Conservation (phyloP, 2,113 vertebrate species). For the Macquaria australasica region DNA sequence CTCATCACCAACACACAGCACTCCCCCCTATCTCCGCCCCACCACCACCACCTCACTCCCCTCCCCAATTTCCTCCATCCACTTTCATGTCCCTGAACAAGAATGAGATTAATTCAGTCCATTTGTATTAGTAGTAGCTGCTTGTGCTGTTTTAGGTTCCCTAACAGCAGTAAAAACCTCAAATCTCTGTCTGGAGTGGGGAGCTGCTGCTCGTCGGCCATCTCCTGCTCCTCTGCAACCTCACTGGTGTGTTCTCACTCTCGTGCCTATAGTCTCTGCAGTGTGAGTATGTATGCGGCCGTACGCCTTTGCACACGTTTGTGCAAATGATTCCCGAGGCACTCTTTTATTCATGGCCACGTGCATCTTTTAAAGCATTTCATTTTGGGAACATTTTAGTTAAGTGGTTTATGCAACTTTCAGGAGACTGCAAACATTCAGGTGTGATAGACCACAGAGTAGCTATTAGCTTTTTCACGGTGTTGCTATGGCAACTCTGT, state of each 20-base stretch:
- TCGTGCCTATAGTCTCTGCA: neutral
- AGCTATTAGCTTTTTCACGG: constrained; percentile 44
- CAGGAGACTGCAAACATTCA: constrained; percentile 47
- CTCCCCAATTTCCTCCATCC: constrained; percentile 56
- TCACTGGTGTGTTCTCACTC: constrained; percentile 18
- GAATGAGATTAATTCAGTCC: constrained; percentile 77
- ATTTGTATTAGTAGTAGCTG: constrained; percentile 70
- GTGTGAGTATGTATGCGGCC: constrained; percentile 27
- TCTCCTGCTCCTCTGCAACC: constrained; percentile 20
- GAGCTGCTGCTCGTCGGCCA: constrained; percentile 27
- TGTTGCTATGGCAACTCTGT: constrained; percentile 66
- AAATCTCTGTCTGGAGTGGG: constrained; percentile 8
- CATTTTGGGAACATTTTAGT: constrained; percentile 49
- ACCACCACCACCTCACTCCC: constrained; percentile 27
- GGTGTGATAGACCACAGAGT: constrained; percentile 55
- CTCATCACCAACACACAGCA: constrained; percentile 58
- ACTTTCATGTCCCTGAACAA: constrained; percentile 71
- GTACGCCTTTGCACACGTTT: neutral
- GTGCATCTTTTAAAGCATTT: constrained; percentile 53
- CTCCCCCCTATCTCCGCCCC: constrained; percentile 10
- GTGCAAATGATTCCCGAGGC: constrained; percentile 11
- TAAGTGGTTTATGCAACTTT: constrained; percentile 62
- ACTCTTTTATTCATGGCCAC: constrained; percentile 25
- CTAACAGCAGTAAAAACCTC: constrained; percentile 44
- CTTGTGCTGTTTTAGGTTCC: constrained; percentile 51